phyloP scores from a whole-genome alignment of 2,113 vertebrate genomes.

The Neotragus moschatus region DNA sequence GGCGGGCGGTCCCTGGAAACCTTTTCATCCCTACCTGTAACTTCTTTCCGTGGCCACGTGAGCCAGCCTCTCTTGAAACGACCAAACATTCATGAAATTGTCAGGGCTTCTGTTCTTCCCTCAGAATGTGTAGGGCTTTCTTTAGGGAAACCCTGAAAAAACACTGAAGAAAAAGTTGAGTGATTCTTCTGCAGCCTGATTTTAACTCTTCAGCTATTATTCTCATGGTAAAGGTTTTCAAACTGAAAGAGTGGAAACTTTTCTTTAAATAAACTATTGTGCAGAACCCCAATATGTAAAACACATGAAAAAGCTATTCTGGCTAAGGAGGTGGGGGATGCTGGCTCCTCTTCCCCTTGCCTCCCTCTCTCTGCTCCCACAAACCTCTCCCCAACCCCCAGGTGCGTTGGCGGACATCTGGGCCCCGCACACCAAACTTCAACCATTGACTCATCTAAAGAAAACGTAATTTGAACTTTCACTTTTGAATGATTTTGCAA shows the following conservation, averaged over 20 bases:
- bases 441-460: background rate
- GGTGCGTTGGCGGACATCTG: background rate
- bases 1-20: fast-evolving
- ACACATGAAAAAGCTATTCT: background rate
- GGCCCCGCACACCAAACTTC: background rate
- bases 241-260: constrained; percentile 42
- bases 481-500: constrained; percentile 35
- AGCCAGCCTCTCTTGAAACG: background rate
- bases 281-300: constrained; percentile 43
- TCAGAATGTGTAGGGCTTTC: background rate
- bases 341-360: background rate
- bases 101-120: constrained; percentile 3
- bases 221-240: constrained; percentile 40
- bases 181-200: constrained; percentile 7
- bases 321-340: background rate
- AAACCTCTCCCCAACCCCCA: background rate
- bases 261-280: constrained; percentile 16
- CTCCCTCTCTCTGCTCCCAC: background rate
- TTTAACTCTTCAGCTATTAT: constrained; percentile 36
- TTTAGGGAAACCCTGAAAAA: constrained; percentile 22
- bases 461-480: background rate
- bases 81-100: background rate
- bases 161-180: background rate
- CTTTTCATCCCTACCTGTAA: background rate
- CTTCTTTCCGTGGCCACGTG: background rate